These are phyloP conservation scores for Stratiomys singularior DNA, from an alignment of 2,888 invertebrate genomes.

Conservation along the genomic window DNA sequence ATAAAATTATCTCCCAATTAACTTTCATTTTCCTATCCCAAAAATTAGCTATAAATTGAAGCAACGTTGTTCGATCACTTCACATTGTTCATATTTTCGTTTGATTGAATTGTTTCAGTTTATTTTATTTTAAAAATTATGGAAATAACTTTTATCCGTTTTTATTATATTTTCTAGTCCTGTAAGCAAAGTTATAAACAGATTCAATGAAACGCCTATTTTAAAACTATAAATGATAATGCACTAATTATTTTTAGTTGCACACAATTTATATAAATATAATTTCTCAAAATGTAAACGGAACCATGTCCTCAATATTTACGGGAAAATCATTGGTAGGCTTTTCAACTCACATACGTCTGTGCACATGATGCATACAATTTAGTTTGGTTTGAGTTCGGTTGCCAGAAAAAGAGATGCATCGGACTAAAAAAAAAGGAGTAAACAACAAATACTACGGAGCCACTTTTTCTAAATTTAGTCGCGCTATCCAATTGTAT, in stretches of 20 bases:
- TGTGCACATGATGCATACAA: conserved; percentile 16
- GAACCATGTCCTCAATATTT: conserved; percentile 41
- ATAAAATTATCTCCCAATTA: too few species aligned
- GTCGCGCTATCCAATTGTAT: background rate
- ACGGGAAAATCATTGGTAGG: conserved; percentile 15
- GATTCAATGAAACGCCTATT: too few species aligned
- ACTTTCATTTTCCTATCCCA: too few species aligned
- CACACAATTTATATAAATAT: conserved; percentile 13
- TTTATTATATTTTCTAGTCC: too few species aligned
- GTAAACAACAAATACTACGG: conserved; percentile 3
- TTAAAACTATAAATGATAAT: background rate
- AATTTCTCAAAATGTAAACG: conserved; percentile 24
- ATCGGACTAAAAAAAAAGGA: background rate
- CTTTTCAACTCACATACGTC: conserved; percentile 7
- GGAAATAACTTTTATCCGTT: too few species aligned
- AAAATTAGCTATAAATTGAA: too few species aligned
- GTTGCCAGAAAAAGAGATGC: background rate
- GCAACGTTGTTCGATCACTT: too few species aligned
- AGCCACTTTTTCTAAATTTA: background rate
- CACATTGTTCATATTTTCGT: too few species aligned
- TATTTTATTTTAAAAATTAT: too few species aligned
- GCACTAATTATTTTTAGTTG: conserved; percentile 5
- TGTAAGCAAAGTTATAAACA: too few species aligned
- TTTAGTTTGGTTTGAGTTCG: background rate
- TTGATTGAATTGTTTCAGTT: too few species aligned